Evolutionary conservation across 1,140 invertebrate genomes (phyloP).

Genomic region (Drosophila tristis): DNA sequence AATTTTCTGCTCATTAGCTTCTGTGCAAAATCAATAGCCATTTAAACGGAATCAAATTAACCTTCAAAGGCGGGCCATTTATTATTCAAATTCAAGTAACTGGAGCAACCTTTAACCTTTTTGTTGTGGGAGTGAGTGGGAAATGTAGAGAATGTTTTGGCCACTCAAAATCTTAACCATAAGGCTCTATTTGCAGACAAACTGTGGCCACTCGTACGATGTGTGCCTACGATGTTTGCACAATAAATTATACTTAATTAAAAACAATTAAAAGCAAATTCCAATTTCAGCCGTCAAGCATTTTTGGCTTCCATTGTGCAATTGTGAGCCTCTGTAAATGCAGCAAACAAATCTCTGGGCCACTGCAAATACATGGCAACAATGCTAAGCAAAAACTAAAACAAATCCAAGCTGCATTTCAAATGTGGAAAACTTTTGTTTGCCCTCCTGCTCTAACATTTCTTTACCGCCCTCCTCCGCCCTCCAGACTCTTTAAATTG

Average conservation of each 20-base stretch:
- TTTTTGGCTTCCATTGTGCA: constrained; percentile 43
- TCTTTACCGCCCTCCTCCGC: not conserved
- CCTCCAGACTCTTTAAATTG: constrained; percentile 16
- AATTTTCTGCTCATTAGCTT: constrained; percentile 18
- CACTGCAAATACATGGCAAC: constrained; percentile 69
- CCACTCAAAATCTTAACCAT: not conserved
- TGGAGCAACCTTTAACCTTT: not conserved
- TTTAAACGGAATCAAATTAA: not conserved
- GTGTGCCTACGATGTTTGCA: constrained; percentile 59
- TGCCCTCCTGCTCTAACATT: constrained; percentile 4
- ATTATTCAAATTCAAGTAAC: constrained; percentile 19
- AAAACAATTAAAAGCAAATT: constrained; percentile 82
- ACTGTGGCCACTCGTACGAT: constrained; percentile 1
- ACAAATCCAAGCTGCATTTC: constrained; percentile 73
- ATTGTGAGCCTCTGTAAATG: constrained; percentile 30
- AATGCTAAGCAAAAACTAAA: constrained; percentile 68
- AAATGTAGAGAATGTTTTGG: not conserved
- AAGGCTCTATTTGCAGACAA: constrained; percentile 31
- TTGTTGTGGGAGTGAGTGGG: no score
- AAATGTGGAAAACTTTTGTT: constrained; percentile 70
- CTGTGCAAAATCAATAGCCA: constrained; percentile 32
- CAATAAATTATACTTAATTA: constrained; percentile 81
- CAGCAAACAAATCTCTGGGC: constrained; percentile 47
- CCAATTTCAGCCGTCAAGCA: constrained; percentile 41
- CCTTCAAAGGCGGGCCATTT: not conserved